Evolutionary conservation across 2,888 invertebrate species (phyloP).

Genomic region (Xylophagus ater): DNA sequence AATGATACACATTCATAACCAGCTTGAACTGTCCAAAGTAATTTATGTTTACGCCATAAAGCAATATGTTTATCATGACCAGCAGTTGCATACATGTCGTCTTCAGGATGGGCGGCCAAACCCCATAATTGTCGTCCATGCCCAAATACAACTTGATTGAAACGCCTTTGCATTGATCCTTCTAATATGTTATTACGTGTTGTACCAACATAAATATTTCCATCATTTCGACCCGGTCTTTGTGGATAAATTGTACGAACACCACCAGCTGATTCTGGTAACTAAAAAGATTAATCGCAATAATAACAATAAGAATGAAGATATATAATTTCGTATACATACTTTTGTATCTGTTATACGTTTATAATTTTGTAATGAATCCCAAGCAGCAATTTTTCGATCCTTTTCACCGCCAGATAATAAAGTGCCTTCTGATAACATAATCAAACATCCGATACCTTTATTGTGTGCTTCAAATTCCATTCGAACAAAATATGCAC

Average conservation of each 20-base stretch:
- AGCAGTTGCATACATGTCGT: constrained; percentile 83
- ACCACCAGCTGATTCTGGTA: constrained; percentile 80
- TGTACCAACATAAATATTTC: constrained; percentile 84
- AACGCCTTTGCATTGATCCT: constrained; percentile 78
- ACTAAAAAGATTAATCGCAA: constrained; percentile 42
- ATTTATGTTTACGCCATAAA: constrained; percentile 79
- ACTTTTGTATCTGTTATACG: constrained; percentile 83
- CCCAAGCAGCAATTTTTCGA: constrained; percentile 85
- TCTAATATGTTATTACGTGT: constrained; percentile 81
- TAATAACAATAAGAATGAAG: too few species aligned
- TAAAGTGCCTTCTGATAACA: constrained; percentile 82
- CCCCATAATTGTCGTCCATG: constrained; percentile 83
- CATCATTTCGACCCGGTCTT: constrained; percentile 76
- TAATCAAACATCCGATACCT: constrained; percentile 73
- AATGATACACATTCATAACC: constrained; percentile 82
- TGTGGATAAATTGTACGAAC: constrained; percentile 83
- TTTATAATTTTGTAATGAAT: constrained; percentile 79
- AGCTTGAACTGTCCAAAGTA: constrained; percentile 79
- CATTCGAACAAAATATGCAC: constrained; percentile 78
- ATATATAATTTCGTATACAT: background rate
- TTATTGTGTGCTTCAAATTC: constrained; percentile 84
- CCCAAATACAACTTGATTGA: constrained; percentile 78
- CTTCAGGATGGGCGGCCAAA: constrained; percentile 78
- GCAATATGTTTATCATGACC: constrained; percentile 86
- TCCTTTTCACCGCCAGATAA: constrained; percentile 86